Conservation (phyloP, 1,140 invertebrate species). For the Pinna nobilis region DNA sequence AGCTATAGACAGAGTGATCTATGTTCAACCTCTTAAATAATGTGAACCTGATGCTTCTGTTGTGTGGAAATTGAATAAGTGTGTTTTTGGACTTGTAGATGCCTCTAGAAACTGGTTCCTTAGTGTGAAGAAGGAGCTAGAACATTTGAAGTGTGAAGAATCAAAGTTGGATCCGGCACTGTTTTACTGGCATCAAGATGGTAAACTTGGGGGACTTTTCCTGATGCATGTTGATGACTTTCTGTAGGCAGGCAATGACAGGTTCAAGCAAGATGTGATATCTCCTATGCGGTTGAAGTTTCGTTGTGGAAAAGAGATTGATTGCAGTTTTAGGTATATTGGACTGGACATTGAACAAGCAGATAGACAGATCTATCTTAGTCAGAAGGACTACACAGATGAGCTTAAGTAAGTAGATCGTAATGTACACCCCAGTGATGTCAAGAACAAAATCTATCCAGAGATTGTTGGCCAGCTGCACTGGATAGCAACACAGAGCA, state of each 20-base stretch:
- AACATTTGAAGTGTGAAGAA: conserved; percentile 1
- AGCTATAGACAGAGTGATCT: conserved; percentile 10
- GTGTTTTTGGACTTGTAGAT: conserved; percentile 36
- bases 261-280: conserved; percentile 36
- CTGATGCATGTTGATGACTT: conserved; percentile 49
- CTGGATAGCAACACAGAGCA: conserved; percentile 40
- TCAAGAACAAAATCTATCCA: neutral
- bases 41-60: neutral
- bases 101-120: conserved; percentile 38
- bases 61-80: neutral
- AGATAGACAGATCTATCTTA: conserved; percentile 27
- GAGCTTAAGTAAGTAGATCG: conserved; percentile 11
- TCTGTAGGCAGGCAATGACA: conserved; percentile 27
- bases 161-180: conserved; percentile 35
- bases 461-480: conserved; percentile 41
- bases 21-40: neutral
- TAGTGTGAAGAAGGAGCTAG: conserved; percentile 24
- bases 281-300: conserved; percentile 25
- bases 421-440: neutral
- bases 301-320: conserved; percentile 32
- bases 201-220: conserved; percentile 24
- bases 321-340: conserved; percentile 21
- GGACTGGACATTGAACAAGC: conserved; percentile 18
- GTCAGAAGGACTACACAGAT: conserved; percentile 26
- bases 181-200: conserved; percentile 32